Conservation (phyloP, 2,113 vertebrate species). For the Ochotona princeps region DNA sequence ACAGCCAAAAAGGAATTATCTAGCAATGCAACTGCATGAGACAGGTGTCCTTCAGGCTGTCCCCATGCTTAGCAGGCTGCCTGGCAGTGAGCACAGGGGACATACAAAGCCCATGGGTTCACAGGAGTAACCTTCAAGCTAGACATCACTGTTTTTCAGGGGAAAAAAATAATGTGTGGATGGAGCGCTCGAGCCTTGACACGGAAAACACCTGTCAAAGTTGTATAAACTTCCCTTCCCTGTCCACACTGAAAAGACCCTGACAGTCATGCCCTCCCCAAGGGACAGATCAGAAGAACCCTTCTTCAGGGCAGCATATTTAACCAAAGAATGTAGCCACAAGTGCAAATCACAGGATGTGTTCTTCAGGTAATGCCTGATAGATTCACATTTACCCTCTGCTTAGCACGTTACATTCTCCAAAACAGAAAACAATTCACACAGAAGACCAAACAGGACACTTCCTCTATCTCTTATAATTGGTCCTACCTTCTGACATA, state of each 20-base stretch:
- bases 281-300: constrained; percentile 38
- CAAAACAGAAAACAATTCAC: background rate
- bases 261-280: background rate
- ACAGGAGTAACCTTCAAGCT: constrained; percentile 46
- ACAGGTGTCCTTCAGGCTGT: constrained; percentile 40
- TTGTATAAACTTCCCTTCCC: constrained; percentile 67
- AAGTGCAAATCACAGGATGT: background rate
- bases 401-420: background rate
- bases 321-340: background rate
- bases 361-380: background rate
- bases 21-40: constrained; percentile 21
- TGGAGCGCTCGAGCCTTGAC: constrained; percentile 53
- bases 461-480: background rate
- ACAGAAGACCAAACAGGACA: background rate
- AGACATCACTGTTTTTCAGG: constrained; percentile 33
- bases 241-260: constrained; percentile 57
- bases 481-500: background rate
- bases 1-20: constrained; percentile 49
- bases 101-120: constrained; percentile 34
- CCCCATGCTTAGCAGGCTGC: constrained; percentile 69
- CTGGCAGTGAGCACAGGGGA: background rate
- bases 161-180: constrained; percentile 9
- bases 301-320: background rate
- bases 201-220: constrained; percentile 53
- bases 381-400: background rate